Evolutionary conservation across 2,888 invertebrate species (phyloP), one percentile per base, ranked within the genome.

Genomic region (Nephrotoma flavescens): DNA sequence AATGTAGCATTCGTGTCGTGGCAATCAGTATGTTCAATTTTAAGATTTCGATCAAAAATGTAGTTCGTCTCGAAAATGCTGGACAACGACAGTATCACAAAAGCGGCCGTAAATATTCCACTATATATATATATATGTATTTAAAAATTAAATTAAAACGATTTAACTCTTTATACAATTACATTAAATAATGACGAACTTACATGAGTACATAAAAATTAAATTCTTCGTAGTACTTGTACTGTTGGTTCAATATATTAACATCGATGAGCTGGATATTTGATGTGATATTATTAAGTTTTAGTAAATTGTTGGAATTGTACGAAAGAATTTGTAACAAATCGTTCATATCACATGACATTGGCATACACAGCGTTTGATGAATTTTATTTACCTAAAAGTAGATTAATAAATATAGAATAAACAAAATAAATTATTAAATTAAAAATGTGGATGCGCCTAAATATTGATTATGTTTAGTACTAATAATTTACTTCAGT

Each of bases 301-400:
- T 89, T 85, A 89, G 88, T 31, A 89, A 87, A 84, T 89, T 89
- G 3, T 89, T 88, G 11, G 86, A 45, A 11, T 86, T 45, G 83
- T 87, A 87, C 9, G 89, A 89, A 19, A 90, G 87, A 85, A 90
- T 89, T 86, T 89, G 89, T 4, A 89, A 86, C 86, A 90, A 87
- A 87, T 90, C 90, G 0, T 86, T 83, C 42, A 88, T 87, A 11
- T 88, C 89, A 41, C 90, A 90, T 0, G 89, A 89, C 87, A 88
- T 88, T 0, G 90, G 90, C 86, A 90, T 89, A 47, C 90, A 90
- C 42, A 90, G 89, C 85, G 89, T 88, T 88, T 90, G 90, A 84
- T 90, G 89, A 7, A 90, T 88, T 87, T 88, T 88, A 86, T 89
- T 88, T 5, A 83, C 87, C 89, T 90, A 45, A 15, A 88, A 86